A percentile compares a stretch with the other conserved stretches of the same genome.
Evolutionary conservation across 2,797 vertebrate species (phyloP).

Genomic region (Sebastes vulpes): DNA sequence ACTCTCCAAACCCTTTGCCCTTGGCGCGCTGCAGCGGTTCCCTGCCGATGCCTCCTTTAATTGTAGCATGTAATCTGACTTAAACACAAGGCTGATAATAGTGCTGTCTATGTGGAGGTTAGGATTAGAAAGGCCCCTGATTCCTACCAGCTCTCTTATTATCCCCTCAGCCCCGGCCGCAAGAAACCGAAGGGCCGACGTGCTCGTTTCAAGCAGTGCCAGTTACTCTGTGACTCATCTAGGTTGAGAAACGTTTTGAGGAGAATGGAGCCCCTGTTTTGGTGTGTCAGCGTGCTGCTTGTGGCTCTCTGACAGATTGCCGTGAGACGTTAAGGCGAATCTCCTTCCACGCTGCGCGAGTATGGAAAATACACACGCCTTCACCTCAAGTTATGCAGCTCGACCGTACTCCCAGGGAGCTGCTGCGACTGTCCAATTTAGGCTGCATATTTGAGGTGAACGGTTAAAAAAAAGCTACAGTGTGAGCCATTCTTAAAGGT

Average conservation of each 20-base stretch:
- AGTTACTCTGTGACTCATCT: constrained; percentile 80
- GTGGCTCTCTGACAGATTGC: constrained; percentile 78
- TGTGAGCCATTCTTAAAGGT: constrained; percentile 65
- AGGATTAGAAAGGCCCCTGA: constrained; percentile 82
- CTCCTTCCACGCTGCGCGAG: constrained; percentile 59
- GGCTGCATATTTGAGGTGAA: constrained; percentile 75
- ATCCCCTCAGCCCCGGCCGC: constrained; percentile 80
- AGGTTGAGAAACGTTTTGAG: constrained; percentile 71
- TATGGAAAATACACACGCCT: constrained; percentile 77
- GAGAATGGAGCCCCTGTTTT: constrained; percentile 78
- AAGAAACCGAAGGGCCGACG: constrained; percentile 70
- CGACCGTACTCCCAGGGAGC: constrained; percentile 63
- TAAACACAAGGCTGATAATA: constrained; percentile 86
- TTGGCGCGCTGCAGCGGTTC: constrained; percentile 54
- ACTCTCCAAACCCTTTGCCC: constrained; percentile 52
- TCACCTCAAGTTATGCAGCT: constrained; percentile 74
- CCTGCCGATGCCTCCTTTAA: constrained; percentile 78
- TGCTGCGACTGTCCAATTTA: constrained; percentile 58
- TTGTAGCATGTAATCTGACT: constrained; percentile 83
- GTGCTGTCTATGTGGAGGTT: constrained; percentile 81
- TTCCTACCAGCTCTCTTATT: constrained; percentile 86
- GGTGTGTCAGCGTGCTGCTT: constrained; percentile 72
- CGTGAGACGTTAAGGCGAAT: constrained; percentile 71
- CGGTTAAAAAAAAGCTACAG: constrained; percentile 25
- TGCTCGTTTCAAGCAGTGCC: constrained; percentile 78